Evolutionary conservation across 2,888 invertebrate genomes (phyloP), one percentile per base, ranked within the genome.

Genomic region (Mylabris sibirica): DNA sequence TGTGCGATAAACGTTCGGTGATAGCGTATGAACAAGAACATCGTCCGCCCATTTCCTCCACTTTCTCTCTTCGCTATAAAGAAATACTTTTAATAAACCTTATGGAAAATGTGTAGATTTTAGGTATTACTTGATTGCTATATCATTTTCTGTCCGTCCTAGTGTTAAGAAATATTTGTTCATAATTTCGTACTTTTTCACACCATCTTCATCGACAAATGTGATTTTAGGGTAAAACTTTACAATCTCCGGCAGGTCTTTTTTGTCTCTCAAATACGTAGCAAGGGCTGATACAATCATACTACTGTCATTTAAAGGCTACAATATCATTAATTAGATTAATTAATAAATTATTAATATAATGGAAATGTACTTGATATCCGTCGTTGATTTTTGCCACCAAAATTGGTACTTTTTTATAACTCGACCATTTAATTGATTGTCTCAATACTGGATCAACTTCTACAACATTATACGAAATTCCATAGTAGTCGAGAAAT

Each of bases 21-120:
- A 98, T 41, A 99, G 87, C 0, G 92, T 91, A 82, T 98, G 99
- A 0, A 99, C 97, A 1, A 98, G 88, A 53, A 92, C 91, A 62
- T 90, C 89, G 83, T 99, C 99, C 0, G 93, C 94, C 99, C 99
- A 99, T 80, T 92, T 90, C 61, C 99, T 89, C 99, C 99, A 99
- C 80, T 95, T 92, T 41, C 96, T 89, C 85, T 99, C 99, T 75
- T 94, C 93, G 53, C 97, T 97, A 80, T 60, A 88, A 87, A 73
- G 72, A 75, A 68, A 60, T 66, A 53, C 60, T 53, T 65, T 35
- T 14, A 41, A n/a, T 44, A 84, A 30, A 30, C 4, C 30, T 30
- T 8, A 0, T 1, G 30, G 8, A 30, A 30, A 30, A 6, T 30
- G 30, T 30, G 30, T 30, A 30, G 8, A 30, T 30, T 30, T 30